Percentiles rank a stretch among this genome's conserved stretches.
These are phyloP conservation scores for Turdus rufiventris DNA, from an alignment of 2,113 vertebrate species.

Conservation along the genomic window DNA sequence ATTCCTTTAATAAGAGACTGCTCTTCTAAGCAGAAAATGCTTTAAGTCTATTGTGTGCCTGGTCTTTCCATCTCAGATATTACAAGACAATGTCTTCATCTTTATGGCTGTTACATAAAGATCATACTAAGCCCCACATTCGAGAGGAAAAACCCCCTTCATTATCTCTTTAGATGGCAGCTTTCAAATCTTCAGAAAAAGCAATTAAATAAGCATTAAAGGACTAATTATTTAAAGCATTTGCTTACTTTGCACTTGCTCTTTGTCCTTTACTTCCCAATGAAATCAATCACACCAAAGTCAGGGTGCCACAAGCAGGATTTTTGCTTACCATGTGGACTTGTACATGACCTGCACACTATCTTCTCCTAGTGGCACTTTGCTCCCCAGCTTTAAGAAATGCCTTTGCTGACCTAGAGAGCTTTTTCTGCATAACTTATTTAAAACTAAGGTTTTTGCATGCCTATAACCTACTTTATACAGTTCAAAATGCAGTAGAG, in stretches of 20 bases:
- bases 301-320: background rate
- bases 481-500: background rate
- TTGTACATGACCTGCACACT: background rate
- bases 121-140: background rate
- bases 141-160: background rate
- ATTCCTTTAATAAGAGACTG: background rate
- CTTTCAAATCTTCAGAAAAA: background rate
- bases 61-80: background rate
- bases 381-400: background rate
- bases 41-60: background rate
- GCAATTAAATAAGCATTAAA: background rate
- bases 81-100: background rate
- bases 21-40: background rate
- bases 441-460: background rate
- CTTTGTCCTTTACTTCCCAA: background rate
- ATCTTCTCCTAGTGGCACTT: background rate
- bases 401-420: background rate
- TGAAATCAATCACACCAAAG: background rate
- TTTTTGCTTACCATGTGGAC: background rate
- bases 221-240: background rate
- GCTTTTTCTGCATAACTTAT: background rate
- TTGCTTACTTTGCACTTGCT: background rate
- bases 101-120: background rate
- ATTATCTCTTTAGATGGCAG: background rate
- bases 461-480: background rate